phyloP scores from a whole-genome alignment of 1,140 invertebrate genomes.

The Proctacanthus coquilletti region DNA sequence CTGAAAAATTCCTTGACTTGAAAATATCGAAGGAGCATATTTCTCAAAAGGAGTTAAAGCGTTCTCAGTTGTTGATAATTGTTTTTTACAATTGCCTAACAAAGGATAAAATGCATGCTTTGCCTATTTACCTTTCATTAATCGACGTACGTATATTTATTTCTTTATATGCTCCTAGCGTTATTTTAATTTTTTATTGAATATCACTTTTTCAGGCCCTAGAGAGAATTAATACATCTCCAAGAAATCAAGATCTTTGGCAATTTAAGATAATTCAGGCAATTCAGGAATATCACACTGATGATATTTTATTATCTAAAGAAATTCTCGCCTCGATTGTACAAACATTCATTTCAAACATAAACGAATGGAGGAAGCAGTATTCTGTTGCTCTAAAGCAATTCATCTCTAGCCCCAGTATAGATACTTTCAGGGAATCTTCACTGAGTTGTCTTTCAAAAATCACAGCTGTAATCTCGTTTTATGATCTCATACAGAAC shows the following conservation, averaged over 20 bases:
- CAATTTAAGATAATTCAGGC: constrained; percentile 19
- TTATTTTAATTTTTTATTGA: too few relatives aligned
- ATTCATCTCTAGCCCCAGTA: constrained; percentile 13
- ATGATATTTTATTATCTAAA: constrained; percentile 17
- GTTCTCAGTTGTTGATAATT: constrained; percentile 52
- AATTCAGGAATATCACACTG: constrained; percentile 6
- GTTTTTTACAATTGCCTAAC: constrained; percentile 75
- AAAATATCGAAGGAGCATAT: constrained; percentile 12
- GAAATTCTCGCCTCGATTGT: constrained; percentile 21
- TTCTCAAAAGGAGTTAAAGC: constrained; percentile 32
- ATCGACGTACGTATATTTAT: constrained; percentile 39
- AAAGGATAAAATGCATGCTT: constrained; percentile 64
- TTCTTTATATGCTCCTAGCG: constrained; percentile 2
- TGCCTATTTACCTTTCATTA: constrained; percentile 56
- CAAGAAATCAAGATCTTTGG: constrained; percentile 24
- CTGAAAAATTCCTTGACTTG: constrained; percentile 43
- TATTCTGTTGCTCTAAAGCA: constrained; percentile 13
- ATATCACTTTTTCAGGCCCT: constrained; percentile 10
- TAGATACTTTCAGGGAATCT: constrained; percentile 16
- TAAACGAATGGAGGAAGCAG: constrained; percentile 14
- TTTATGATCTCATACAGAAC: constrained; percentile 38
- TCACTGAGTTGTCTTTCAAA: constrained; percentile 13
- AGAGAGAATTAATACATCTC: constrained; percentile 10
- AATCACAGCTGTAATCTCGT: constrained; percentile 40
- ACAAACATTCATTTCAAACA: constrained; percentile 17